phyloP scores from a whole-genome alignment of 2,113 vertebrate genomes.

The Chrysochloris asiatica region DNA sequence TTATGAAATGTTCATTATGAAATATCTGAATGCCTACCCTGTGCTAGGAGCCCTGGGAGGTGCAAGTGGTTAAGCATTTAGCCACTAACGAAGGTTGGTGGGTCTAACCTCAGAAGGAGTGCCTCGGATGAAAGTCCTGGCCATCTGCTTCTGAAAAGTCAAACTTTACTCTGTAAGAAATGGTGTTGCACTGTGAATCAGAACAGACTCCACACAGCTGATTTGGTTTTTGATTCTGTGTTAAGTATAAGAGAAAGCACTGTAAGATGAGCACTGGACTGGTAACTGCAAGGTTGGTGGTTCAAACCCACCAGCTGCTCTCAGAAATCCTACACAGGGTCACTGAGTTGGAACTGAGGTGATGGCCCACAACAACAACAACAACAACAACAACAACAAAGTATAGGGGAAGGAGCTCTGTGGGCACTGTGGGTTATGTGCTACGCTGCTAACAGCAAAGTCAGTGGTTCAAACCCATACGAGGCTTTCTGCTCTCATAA shows the following conservation, averaged over 20 bases:
- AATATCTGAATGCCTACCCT: rapidly evolving
- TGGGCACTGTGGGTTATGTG: too few relatives aligned
- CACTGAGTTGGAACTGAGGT: too few relatives aligned
- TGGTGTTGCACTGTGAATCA: too few relatives aligned
- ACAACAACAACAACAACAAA: too few relatives aligned
- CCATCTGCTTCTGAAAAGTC: background rate
- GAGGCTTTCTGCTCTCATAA: too few relatives aligned
- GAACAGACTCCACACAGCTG: background rate
- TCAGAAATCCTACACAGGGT: too few relatives aligned
- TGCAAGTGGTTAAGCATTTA: background rate
- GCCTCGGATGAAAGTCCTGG: background rate
- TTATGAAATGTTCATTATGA: background rate
- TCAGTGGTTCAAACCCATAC: too few relatives aligned
- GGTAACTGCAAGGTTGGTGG: too few relatives aligned
- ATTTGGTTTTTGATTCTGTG: background rate
- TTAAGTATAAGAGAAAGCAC: background rate
- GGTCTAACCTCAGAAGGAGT: background rate
- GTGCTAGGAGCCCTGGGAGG: background rate
- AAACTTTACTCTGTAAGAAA: background rate
- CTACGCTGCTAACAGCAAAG: too few relatives aligned
- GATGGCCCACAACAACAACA: too few relatives aligned
- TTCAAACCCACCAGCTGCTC: background rate
- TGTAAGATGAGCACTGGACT: too few relatives aligned
- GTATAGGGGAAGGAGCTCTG: too few relatives aligned
- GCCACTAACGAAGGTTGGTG: background rate